A percentile compares a stretch with the other conserved stretches of the same genome.
Evolutionary conservation across 2,113 vertebrate species (phyloP).

Genomic region (Clinocottus analis): DNA sequence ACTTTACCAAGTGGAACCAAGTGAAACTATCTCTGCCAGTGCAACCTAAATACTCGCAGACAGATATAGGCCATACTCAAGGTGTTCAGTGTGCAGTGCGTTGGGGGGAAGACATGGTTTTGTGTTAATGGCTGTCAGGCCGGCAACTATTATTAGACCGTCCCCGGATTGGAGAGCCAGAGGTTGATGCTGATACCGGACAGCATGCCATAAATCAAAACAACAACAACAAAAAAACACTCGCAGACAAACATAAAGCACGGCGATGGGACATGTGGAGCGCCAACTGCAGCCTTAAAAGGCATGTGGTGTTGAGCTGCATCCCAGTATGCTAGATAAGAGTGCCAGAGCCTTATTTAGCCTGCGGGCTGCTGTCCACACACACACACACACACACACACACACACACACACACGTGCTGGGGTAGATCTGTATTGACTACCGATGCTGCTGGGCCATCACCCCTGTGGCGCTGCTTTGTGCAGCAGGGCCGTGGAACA

Average conservation of each 20-base stretch:
- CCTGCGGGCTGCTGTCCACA: constrained; percentile 33
- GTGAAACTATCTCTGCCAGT: not conserved
- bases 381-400: constrained; percentile 6
- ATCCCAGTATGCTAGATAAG: constrained; percentile 50
- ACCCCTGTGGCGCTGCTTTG: constrained; percentile 30
- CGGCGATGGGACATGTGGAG: constrained; percentile 41
- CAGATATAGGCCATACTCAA: constrained; percentile 8
- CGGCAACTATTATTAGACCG: constrained; percentile 55
- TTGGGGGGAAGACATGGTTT: constrained; percentile 3
- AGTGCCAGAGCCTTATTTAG: constrained; percentile 70
- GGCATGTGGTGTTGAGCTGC: constrained; percentile 49
- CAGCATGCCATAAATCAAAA: constrained; percentile 68
- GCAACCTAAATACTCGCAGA: constrained; percentile 32
- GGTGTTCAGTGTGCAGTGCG: not conserved
- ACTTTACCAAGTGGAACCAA: not conserved
- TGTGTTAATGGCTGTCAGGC: constrained; percentile 50
- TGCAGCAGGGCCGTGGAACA: constrained; percentile 1
- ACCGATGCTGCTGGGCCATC: constrained; percentile 22
- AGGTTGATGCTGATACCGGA: constrained; percentile 51
- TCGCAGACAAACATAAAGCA: constrained; percentile 33
- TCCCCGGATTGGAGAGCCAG: constrained; percentile 22
- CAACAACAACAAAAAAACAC: constrained; percentile 42
- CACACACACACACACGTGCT: constrained; percentile 29
- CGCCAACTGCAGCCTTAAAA: constrained; percentile 68
- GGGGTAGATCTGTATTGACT: constrained; percentile 29